Evolutionary conservation across 1,140 invertebrate species (phyloP), one percentile per base, ranked within the genome.

Genomic region (Dufourea novaeangliae): DNA sequence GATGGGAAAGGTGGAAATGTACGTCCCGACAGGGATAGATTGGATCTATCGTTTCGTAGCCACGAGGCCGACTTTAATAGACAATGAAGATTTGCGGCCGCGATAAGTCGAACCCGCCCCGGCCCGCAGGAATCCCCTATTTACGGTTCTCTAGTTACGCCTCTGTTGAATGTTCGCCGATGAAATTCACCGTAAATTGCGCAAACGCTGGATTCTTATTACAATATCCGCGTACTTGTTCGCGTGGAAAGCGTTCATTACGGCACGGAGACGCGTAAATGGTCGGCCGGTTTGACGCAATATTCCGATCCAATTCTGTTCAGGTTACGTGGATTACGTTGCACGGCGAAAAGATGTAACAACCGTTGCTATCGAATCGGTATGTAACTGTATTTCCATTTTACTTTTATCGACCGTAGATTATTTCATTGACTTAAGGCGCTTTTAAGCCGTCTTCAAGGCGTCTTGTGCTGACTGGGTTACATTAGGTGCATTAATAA

Each of bases 31-130:
- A 7, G 37, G n/a, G 8, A 41, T 56, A 68, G 73, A 75, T 75
- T 22, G 29, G 8, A 75, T 75, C 73, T 75, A 77, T 59, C 56
- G 29, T 69, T 50, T 46, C 39, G n/a, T 50, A 50, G 57, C 39
- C 32, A 25, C 50, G 50, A 12, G 29, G 34, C 29, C 39, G 52
- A 67, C 56, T 77, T n/a, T 44, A 77, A 77, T 75, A 75, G 73
- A 75, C 73, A 75, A 75, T 77, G 74, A 77, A 77, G 74, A 77
- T 77, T 52, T 14, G 66, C 66, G 32, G 54, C 17, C 11, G 10
- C 56, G 74, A 77, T 77, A 77, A 62, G 32, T 50, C 46, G 20
- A n/a, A n/a, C n/a, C n/a, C n/a, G n/a, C n/a, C n/a, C 0, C 17
- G 44, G 32, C 62, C 67, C 74, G 44, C 44, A 71, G 57, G 74